phyloP scores from a whole-genome alignment of 2,113 vertebrate species.

The Cyanoramphus novaezelandiae region DNA sequence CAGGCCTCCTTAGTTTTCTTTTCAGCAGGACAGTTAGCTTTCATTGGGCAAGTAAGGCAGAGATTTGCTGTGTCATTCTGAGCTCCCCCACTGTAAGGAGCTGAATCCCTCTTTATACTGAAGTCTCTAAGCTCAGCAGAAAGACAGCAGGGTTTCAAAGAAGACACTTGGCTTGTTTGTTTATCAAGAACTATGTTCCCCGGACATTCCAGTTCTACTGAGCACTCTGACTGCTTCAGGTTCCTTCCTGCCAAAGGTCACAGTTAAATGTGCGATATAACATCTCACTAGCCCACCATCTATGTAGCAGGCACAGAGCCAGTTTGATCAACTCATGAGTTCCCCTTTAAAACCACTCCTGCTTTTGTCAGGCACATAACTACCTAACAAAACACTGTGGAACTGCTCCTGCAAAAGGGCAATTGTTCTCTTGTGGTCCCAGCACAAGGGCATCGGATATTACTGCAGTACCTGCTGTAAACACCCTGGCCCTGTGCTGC shows the following conservation, averaged over 20 bases:
- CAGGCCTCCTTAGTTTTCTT: background rate
- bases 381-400: background rate
- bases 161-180: background rate
- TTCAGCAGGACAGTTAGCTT: background rate
- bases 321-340: background rate
- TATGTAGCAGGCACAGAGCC: background rate
- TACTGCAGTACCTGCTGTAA: background rate
- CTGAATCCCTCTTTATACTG: slow-evolving; percentile 15
- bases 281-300: background rate
- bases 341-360: background rate
- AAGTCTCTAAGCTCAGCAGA: background rate
- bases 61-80: background rate
- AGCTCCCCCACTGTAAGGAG: background rate
- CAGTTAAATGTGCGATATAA: background rate
- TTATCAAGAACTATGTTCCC: slow-evolving; percentile 20
- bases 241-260: slow-evolving; percentile 36
- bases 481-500: background rate
- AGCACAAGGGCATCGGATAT: background rate
- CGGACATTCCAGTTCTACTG: slow-evolving; percentile 9
- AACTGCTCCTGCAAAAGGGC: background rate
- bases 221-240: background rate
- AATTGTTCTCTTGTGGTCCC: background rate
- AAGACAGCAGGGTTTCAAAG: slow-evolving; percentile 27
- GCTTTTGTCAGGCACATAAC: background rate
- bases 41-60: background rate